These are phyloP conservation scores for Pangasius macronema DNA, from an alignment of 2,797 vertebrate genomes.

Conservation along the genomic window DNA sequence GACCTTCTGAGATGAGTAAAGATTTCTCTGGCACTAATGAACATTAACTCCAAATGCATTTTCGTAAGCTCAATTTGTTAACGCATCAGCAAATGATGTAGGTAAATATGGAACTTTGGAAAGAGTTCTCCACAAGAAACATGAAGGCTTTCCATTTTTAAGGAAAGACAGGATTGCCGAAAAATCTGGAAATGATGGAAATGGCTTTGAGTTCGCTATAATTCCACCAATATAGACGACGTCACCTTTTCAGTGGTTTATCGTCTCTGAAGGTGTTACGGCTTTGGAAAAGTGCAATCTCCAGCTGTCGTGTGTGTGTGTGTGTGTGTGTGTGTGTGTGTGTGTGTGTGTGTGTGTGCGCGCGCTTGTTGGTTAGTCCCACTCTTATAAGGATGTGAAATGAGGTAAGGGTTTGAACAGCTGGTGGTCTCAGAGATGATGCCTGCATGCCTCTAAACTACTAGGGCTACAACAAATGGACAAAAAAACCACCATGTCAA, in stretches of 20 bases:
- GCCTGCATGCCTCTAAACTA: neutral
- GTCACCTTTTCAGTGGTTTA: neutral
- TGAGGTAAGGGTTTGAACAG: constrained; percentile 78
- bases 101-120: neutral
- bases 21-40: neutral
- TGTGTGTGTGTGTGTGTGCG: neutral
- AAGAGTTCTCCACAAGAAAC: neutral
- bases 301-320: neutral
- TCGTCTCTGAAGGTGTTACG: neutral
- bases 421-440: constrained; percentile 61
- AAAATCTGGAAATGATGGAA: neutral
- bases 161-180: neutral
- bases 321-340: no score
- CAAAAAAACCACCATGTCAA: neutral
- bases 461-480: neutral
- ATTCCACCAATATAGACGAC: neutral
- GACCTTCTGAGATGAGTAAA: neutral
- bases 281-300: neutral
- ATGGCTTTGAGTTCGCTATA: neutral
- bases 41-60: neutral
- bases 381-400: constrained; percentile 73
- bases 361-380: constrained; percentile 35
- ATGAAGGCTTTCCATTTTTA: neutral
- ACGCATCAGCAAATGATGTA: neutral
- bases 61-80: neutral